These are phyloP conservation scores for Buteo buteo DNA, from an alignment of 2,113 vertebrate species.

Conservation along the genomic window DNA sequence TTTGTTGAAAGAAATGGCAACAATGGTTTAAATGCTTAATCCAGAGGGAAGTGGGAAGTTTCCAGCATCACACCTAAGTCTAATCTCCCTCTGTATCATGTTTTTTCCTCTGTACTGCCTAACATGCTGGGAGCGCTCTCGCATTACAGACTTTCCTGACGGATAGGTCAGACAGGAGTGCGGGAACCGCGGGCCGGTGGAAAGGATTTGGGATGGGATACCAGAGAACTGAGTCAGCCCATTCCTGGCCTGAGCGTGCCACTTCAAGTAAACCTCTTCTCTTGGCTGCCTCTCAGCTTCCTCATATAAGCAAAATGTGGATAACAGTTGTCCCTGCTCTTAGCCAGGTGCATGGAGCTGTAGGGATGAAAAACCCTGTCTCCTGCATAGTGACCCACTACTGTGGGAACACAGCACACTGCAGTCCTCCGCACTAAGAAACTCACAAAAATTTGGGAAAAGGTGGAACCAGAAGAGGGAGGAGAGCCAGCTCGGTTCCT, in stretches of 20 bases:
- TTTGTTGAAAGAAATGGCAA: background rate
- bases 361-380: background rate
- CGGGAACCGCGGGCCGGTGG: background rate
- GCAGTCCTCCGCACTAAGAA: background rate
- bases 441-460: background rate
- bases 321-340: background rate
- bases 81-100: background rate
- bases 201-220: slow-evolving; percentile 34
- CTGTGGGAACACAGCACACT: background rate
- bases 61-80: background rate
- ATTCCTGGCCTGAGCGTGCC: background rate
- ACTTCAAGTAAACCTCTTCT: slow-evolving; percentile 37
- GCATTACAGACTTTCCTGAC: background rate
- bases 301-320: slow-evolving; percentile 1
- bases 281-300: slow-evolving; percentile 31
- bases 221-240: slow-evolving; percentile 50
- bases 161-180: background rate
- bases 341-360: background rate
- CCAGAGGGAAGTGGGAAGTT: background rate
- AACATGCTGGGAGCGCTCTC: background rate
- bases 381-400: background rate
- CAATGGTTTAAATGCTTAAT: background rate
- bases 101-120: background rate
- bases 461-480: background rate
- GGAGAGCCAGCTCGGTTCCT: background rate